These are phyloP conservation scores for Agrochola circellaris DNA, from an alignment of 2,888 invertebrate genomes.

Conservation along the genomic window DNA sequence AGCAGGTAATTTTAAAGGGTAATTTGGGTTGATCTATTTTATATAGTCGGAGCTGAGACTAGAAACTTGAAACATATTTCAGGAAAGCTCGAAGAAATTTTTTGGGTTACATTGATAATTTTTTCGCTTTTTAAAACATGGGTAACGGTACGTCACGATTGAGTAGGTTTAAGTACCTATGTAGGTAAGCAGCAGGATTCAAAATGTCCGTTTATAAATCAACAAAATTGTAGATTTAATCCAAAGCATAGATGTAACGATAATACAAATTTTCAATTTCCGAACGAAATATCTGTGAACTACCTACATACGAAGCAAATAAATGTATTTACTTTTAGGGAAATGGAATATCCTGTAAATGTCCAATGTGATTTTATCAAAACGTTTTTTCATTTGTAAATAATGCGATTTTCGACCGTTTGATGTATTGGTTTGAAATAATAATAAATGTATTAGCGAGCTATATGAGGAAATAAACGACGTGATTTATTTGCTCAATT, in stretches of 20 bases:
- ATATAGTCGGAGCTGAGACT: background rate
- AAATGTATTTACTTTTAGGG: slow-evolving; percentile 48
- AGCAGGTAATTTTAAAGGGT: slow-evolving; percentile 52
- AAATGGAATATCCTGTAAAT: slow-evolving; percentile 59
- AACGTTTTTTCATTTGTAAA: slow-evolving; percentile 24
- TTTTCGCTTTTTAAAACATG: background rate
- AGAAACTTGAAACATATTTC: background rate
- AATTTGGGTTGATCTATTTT: slow-evolving; percentile 51
- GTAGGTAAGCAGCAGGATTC: background rate
- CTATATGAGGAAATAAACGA: slow-evolving; percentile 32
- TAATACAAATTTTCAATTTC: slow-evolving; percentile 49
- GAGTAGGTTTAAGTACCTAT: background rate
- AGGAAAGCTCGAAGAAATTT: background rate
- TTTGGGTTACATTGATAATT: background rate
- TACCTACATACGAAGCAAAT: slow-evolving; percentile 15
- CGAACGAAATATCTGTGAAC: slow-evolving; percentile 45
- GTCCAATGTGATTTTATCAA: slow-evolving; percentile 49
- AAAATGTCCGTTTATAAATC: slow-evolving; percentile 22
- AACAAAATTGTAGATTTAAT: slow-evolving; percentile 29
- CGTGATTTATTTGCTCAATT: slow-evolving; percentile 1
- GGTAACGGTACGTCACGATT: background rate
- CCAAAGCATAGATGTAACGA: slow-evolving; percentile 33
- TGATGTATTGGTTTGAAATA: slow-evolving; percentile 35
- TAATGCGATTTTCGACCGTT: slow-evolving; percentile 26
- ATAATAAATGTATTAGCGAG: background rate